Evolutionary conservation across 2,888 invertebrate species (phyloP).

Genomic region (Eupithecia centaureata): DNA sequence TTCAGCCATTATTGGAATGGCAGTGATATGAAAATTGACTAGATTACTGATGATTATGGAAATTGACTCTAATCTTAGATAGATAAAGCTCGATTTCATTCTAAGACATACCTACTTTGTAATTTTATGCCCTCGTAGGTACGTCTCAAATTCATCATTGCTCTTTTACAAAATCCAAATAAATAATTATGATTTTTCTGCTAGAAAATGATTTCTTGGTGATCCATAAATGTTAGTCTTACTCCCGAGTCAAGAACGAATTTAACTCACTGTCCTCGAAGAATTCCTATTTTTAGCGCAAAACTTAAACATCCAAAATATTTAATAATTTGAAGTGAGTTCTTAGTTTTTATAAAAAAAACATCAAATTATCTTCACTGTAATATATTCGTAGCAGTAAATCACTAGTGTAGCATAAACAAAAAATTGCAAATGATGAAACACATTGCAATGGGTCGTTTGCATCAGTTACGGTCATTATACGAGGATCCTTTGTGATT

Average conservation of each 20-base stretch:
- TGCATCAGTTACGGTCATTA: conserved; percentile 26
- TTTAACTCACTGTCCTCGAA: too few species aligned
- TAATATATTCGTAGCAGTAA: neutral
- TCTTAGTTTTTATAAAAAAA: neutral
- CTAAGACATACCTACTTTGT: too few species aligned
- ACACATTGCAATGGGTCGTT: conserved; percentile 30
- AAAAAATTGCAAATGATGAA: conserved; percentile 15
- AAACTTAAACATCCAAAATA: neutral
- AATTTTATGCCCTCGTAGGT: too few species aligned
- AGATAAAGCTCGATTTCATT: too few species aligned
- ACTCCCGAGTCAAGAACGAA: too few species aligned
- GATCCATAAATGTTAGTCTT: neutral
- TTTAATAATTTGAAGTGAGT: neutral
- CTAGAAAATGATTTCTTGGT: neutral
- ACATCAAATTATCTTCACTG: neutral
- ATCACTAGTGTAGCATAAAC: neutral
- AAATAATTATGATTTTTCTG: too few species aligned
- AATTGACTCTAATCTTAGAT: neutral
- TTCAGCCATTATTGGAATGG: conserved; percentile 30
- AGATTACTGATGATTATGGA: conserved; percentile 12
- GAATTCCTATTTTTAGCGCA: neutral
- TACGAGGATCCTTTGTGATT: conserved; percentile 27
- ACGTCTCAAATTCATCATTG: too few species aligned
- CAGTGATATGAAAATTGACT: conserved; percentile 24
- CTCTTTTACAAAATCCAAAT: too few species aligned